Conservation (phyloP, 2,888 invertebrate genomes). For the Calliphora vomitoria region DNA sequence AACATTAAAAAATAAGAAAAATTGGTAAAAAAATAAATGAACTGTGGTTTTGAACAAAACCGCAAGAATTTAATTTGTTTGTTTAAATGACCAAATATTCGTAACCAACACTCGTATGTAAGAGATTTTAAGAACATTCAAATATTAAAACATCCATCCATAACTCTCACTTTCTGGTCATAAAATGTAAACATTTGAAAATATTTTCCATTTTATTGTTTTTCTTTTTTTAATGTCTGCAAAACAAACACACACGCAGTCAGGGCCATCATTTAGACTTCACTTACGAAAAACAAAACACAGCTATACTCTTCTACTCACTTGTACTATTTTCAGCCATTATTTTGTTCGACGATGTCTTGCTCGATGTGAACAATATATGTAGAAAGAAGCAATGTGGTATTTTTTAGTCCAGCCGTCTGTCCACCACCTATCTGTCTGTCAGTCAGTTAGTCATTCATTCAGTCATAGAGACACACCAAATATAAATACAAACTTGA, state of each 20-base stretch:
- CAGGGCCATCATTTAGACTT: not conserved
- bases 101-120: not conserved
- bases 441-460: not conserved
- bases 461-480: not conserved
- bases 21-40: not conserved
- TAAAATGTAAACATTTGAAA: constrained; percentile 40
- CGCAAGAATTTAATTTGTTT: not conserved
- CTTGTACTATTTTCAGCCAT: not conserved
- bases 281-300: not conserved
- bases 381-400: constrained; percentile 3
- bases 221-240: constrained; percentile 48
- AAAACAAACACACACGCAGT: constrained; percentile 44
- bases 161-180: constrained; percentile 60
- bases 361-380: not conserved
- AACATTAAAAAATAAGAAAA: too few species aligned
- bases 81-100: not conserved
- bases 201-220: constrained; percentile 16
- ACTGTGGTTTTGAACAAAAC: not conserved
- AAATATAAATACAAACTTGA: constrained; percentile 27
- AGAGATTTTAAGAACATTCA: constrained; percentile 4
- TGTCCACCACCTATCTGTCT: not conserved
- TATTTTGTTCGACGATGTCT: not conserved
- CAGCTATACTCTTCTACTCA: not conserved
- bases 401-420: constrained; percentile 2
- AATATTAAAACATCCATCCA: not conserved